Conservation (phyloP, 1,140 invertebrate species). For the Brachionus rubens region DNA sequence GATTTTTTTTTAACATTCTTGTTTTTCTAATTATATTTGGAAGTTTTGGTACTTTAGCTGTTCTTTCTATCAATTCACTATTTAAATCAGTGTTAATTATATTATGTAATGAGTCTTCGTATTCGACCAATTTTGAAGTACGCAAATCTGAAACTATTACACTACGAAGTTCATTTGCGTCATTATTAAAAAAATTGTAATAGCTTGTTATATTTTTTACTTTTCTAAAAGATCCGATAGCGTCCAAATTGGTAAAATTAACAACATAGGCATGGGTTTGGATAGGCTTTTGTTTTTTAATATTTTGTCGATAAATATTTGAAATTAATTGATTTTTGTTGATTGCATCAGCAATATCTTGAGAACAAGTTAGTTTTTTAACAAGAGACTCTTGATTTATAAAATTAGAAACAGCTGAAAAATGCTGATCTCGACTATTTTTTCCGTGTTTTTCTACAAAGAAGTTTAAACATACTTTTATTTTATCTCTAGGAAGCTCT, state of each 20-base stretch:
- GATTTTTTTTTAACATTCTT: neutral
- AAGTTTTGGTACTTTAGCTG: neutral
- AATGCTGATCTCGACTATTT: conserved; percentile 3
- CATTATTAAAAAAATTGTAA: conserved; percentile 20
- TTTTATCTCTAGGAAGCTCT: neutral
- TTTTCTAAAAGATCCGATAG: neutral
- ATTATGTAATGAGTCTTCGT: neutral
- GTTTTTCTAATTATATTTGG: conserved; percentile 9
- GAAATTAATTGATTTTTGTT: conserved; percentile 19
- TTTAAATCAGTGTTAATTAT: neutral
- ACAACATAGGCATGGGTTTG: neutral
- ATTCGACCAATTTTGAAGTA: conserved; percentile 5
- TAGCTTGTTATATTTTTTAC: conserved; percentile 9
- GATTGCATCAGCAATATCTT: conserved; percentile 3
- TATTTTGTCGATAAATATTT: conserved; percentile 3
- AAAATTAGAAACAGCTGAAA: neutral
- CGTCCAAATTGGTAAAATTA: neutral
- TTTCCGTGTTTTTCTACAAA: neutral
- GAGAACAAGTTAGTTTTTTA: neutral
- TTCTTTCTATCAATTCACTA: neutral
- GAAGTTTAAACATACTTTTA: conserved; percentile 5
- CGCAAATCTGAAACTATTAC: conserved; percentile 9
- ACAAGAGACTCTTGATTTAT: neutral
- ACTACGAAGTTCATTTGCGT: neutral
- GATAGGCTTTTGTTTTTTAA: neutral